Percentiles rank a stretch among this genome's conserved stretches.
phyloP scores from a whole-genome alignment of 2,888 invertebrate genomes.

The Drosophila merina region DNA sequence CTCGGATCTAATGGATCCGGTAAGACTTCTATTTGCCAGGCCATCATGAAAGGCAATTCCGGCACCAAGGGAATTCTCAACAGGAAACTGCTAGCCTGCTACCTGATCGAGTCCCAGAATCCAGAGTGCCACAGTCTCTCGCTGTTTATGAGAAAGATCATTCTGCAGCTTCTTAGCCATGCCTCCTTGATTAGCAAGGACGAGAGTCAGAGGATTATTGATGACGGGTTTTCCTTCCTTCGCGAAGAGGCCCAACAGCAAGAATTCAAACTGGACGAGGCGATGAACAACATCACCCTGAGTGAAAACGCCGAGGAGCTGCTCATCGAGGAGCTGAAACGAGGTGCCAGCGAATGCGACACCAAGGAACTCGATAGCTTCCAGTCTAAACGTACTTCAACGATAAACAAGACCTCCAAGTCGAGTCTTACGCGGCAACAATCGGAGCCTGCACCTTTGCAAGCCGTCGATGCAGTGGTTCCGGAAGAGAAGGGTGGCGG shows the following conservation, averaged over 20 bases:
- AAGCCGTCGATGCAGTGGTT: slow-evolving; percentile 47
- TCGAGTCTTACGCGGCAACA: slow-evolving; percentile 80
- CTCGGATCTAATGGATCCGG: slow-evolving; percentile 97
- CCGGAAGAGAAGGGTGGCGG: slow-evolving; percentile 42
- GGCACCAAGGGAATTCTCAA: slow-evolving; percentile 85
- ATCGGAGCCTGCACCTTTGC: slow-evolving; percentile 82
- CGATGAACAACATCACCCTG: slow-evolving; percentile 80
- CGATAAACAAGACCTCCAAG: slow-evolving; percentile 52
- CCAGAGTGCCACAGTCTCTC: slow-evolving; percentile 93
- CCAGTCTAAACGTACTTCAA: slow-evolving; percentile 75
- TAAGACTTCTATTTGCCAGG: slow-evolving; percentile 95
- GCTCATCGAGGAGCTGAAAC: slow-evolving; percentile 82
- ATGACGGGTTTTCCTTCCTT: slow-evolving; percentile 81
- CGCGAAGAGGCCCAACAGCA: slow-evolving; percentile 82
- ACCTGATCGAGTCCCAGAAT: slow-evolving; percentile 94
- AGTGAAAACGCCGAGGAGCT: slow-evolving; percentile 83
- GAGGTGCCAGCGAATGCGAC: slow-evolving; percentile 74
- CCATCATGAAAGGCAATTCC: slow-evolving; percentile 85
- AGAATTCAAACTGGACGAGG: slow-evolving; percentile 80
- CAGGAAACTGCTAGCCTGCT: slow-evolving; percentile 92
- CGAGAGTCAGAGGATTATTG: slow-evolving; percentile 79
- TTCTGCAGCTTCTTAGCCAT: slow-evolving; percentile 92
- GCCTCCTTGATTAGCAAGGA: slow-evolving; percentile 84
- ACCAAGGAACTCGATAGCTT: slow-evolving; percentile 76
- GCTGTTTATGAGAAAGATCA: slow-evolving; percentile 93